Conservation (phyloP, 2,888 invertebrate species). For the Drosophila borealis region DNA sequence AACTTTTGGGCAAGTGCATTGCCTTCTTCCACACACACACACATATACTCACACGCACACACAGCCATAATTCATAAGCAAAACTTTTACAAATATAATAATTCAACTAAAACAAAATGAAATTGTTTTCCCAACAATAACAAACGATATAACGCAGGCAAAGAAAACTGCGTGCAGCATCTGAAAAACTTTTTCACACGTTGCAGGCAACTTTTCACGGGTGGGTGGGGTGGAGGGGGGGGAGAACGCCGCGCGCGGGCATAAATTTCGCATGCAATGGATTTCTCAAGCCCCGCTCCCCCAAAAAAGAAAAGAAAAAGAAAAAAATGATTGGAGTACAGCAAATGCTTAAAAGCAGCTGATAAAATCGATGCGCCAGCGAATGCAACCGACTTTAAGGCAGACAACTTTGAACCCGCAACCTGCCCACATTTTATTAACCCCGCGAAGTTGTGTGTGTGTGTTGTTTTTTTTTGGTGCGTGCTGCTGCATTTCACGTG, state of each 20-base stretch:
- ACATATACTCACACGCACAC: background rate
- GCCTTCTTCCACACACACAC: slow-evolving; percentile 24
- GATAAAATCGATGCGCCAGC: slow-evolving; percentile 32
- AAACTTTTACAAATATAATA: slow-evolving; percentile 77
- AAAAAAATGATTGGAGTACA: background rate
- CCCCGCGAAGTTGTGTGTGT: no score
- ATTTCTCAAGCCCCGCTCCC: background rate
- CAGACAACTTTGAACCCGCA: slow-evolving; percentile 7
- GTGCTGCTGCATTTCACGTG: slow-evolving; percentile 47
- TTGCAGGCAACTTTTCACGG: slow-evolving; percentile 38
- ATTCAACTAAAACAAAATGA: slow-evolving; percentile 74
- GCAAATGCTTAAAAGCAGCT: slow-evolving; percentile 19
- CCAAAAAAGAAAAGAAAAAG: background rate
- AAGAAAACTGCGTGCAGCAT: slow-evolving; percentile 64
- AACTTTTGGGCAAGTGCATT: slow-evolving; percentile 47
- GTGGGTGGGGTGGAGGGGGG: background rate
- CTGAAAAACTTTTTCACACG: slow-evolving; percentile 61
- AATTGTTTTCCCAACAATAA: slow-evolving; percentile 32
- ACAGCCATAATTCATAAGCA: slow-evolving; percentile 74
- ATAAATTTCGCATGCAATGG: slow-evolving; percentile 40
- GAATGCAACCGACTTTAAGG: slow-evolving; percentile 10
- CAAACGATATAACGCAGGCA: slow-evolving; percentile 20
- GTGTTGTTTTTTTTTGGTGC: slow-evolving; percentile 23
- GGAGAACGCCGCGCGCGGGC: background rate
- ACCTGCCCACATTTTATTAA: slow-evolving; percentile 1